Base-by-base conservation (phyloP, 2,797 vertebrate genomes). In the Nannoperca australis region DNA sequence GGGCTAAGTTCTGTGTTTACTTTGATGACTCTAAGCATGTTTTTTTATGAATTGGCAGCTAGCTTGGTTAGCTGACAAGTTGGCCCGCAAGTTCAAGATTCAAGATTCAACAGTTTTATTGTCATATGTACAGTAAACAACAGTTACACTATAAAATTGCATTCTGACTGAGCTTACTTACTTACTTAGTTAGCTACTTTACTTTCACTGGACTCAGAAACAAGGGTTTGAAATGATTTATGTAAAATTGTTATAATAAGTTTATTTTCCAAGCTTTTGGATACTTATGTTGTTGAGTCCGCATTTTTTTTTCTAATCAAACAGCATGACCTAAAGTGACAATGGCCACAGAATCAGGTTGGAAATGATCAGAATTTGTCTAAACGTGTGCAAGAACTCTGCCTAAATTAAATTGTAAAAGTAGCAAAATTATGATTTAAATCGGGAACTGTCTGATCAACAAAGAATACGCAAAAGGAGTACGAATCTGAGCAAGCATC, bases 251-350 rank as follows among this genome's bases (percentile, higher is more conserved):
- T n/a, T n/a, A n/a, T n/a, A n/a, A n/a, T n/a, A 8, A 36, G 36
- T 36, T 36, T 36, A 8, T 36, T 36, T 36, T 9, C 9, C 20
- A 13, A 13, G 56, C 30, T 50, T 32, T 44, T n/a, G 18, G 53
- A 14, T 22, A 34, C 40, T 44, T 12, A 22, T 34, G 20, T 13
- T 34, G 11, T 32, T 32, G 32, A 32, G 32, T 32, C 24, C 11
- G 24, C 30, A 22, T 55, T 68, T 68, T 55, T 68, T 68, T 54
- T 20, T 2, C 36, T 36, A 63, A 32, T 34, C 24, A 42, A 22
- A 60, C 30, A 63, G 36, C 36, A 42, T 34, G 24, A 22, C 34
- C n/a, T 6, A 24, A 45, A 32, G 24, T 42, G 7, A 36, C 32
- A 60, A 7, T 40, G 27, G 18, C 18, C 38, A 20, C 38, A 51